These are phyloP conservation scores for Montipora foliosa DNA, from an alignment of 64 coral and sea anemone species.

Conservation along the genomic window DNA sequence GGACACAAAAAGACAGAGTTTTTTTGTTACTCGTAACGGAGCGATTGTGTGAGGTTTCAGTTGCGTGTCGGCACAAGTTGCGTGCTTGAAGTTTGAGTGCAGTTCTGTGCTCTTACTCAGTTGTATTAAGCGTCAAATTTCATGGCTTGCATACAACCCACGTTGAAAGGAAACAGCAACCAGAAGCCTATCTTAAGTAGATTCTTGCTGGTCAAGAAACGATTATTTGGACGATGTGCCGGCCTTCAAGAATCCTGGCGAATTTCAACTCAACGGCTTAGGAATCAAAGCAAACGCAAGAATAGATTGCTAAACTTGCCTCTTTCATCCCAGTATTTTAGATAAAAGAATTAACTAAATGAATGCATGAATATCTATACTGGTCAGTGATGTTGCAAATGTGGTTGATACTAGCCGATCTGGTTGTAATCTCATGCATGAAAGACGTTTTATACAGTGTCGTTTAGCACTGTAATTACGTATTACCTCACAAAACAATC, in stretches of 20 bases:
- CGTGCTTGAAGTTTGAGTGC: slow-evolving; percentile 9
- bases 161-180: background rate
- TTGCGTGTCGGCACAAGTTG: slow-evolving; percentile 52
- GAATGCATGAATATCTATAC: background rate
- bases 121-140: slow-evolving; percentile 43
- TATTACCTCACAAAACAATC: background rate
- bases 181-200: background rate
- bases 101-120: slow-evolving; percentile 15
- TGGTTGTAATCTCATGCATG: background rate
- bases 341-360: background rate
- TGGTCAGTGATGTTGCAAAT: background rate
- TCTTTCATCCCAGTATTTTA: no score
- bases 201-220: background rate
- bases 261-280: no score
- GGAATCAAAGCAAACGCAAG: no score
- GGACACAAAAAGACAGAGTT: background rate
- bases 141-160: slow-evolving; percentile 24
- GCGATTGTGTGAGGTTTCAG: background rate
- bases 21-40: background rate
- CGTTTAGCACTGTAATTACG: background rate
- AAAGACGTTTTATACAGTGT: background rate
- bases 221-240: no score
- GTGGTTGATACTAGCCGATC: background rate
- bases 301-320: no score
- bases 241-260: no score